Conservation (phyloP, 2,888 invertebrate species). For the Mimachlamys varia region DNA sequence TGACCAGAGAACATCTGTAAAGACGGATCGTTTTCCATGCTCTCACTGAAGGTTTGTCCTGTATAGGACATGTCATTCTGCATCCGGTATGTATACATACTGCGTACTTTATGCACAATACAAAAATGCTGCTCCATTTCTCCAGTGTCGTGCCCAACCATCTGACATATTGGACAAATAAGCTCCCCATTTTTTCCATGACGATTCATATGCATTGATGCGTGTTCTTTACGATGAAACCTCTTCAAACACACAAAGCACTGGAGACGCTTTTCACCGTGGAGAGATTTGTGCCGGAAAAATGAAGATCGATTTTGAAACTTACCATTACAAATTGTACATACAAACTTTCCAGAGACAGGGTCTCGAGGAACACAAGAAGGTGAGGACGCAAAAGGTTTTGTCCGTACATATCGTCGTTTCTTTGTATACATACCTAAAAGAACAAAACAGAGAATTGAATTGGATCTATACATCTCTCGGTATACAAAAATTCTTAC, state of each 20-base stretch:
- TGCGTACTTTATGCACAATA: conserved; percentile 1
- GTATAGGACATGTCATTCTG: neutral
- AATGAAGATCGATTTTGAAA: conserved; percentile 50
- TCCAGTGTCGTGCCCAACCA: neutral
- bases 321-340: conserved; percentile 41
- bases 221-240: conserved; percentile 57
- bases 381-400: neutral
- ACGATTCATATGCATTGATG: conserved; percentile 50
- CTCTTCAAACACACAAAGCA: conserved; percentile 56
- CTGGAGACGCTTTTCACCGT: conserved; percentile 54
- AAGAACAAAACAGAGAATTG: neutral
- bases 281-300: conserved; percentile 54
- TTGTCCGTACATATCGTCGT: conserved; percentile 38
- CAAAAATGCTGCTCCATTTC: conserved; percentile 13
- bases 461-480: too few species aligned
- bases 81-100: neutral
- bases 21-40: neutral
- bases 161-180: conserved; percentile 49
- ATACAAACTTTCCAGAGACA: conserved; percentile 44
- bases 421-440: neutral
- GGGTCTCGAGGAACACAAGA: conserved; percentile 42
- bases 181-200: conserved; percentile 51
- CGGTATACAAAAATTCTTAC: too few species aligned
- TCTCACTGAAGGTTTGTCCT: neutral
- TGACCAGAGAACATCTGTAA: neutral